Evolutionary conservation across 2,797 vertebrate species (phyloP).

Genomic region (Enteromius argenteus): DNA sequence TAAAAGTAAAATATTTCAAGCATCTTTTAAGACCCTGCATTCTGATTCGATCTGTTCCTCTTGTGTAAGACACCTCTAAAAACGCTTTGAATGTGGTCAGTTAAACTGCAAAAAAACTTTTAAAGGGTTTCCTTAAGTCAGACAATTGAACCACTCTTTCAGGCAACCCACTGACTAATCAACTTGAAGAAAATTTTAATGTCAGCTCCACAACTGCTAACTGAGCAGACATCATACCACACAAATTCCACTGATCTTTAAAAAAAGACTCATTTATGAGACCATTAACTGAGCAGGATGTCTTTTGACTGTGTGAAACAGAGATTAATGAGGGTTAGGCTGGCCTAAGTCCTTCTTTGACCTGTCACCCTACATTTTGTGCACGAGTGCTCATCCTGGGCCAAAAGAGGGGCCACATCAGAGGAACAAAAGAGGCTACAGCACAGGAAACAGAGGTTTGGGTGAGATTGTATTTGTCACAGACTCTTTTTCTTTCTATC

Average conservation of each 20-base stretch:
- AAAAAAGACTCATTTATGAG: constrained; percentile 19
- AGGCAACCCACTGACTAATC: background rate
- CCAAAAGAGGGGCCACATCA: constrained; percentile 21
- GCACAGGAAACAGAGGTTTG: constrained; percentile 53
- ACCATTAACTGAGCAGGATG: constrained; percentile 3
- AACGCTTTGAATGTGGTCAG: background rate
- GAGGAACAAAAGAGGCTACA: constrained; percentile 36
- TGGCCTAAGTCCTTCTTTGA: constrained; percentile 26
- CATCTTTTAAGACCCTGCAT: background rate
- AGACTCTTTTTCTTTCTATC: constrained; percentile 25
- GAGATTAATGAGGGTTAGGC: constrained; percentile 12
- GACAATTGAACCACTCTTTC: background rate
- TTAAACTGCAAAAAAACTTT: background rate
- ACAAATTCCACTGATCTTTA: background rate
- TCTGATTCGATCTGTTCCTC: background rate
- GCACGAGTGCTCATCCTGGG: constrained; percentile 38
- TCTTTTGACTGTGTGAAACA: constrained; percentile 25
- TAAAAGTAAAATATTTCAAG: background rate
- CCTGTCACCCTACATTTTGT: constrained; percentile 30
- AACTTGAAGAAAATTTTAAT: background rate
- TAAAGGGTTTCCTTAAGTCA: background rate
- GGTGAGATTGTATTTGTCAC: constrained; percentile 34
- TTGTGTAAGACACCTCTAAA: too few species aligned
- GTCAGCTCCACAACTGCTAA: background rate
- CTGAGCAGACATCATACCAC: background rate